These are phyloP conservation scores for Stichopus horrens DNA, from an alignment of 53 echinoderm and acorn worm genomes.

Conservation along the genomic window DNA sequence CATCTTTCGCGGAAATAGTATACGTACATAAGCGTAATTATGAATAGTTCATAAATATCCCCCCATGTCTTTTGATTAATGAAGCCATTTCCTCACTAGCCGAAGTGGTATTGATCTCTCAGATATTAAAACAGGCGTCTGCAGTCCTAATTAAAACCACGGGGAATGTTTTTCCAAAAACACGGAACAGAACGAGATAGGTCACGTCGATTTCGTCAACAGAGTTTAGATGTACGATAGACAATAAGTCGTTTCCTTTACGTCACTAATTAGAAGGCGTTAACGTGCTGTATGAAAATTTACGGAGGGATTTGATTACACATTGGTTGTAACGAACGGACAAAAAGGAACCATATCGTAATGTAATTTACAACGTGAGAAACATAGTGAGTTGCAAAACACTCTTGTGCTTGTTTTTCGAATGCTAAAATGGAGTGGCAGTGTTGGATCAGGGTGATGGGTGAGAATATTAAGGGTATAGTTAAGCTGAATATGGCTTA, in stretches of 20 bases:
- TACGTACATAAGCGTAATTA: background rate
- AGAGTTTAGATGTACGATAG: background rate
- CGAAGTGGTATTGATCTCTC: constrained; percentile 5
- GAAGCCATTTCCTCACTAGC: constrained; percentile 13
- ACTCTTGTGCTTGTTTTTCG: too few species aligned
- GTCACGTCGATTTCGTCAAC: background rate
- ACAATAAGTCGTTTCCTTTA: background rate
- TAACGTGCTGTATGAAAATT: background rate
- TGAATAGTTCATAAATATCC: background rate
- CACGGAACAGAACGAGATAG: background rate
- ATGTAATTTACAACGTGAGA: background rate
- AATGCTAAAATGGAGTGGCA: too few species aligned
- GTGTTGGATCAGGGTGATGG: too few species aligned
- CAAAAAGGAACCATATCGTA: background rate
- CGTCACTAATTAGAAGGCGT: background rate
- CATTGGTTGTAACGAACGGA: background rate
- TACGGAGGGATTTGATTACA: background rate
- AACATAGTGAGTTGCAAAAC: background rate
- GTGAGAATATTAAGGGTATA: too few species aligned
- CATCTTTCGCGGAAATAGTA: background rate
- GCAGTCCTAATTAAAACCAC: constrained; percentile 21
- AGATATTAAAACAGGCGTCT: constrained; percentile 30
- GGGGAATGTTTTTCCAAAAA: background rate
- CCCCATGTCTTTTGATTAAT: background rate
- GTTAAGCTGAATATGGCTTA: too few species aligned